phyloP scores from a whole-genome alignment of 2,113 vertebrate genomes.

The Hippocampus barbouri region DNA sequence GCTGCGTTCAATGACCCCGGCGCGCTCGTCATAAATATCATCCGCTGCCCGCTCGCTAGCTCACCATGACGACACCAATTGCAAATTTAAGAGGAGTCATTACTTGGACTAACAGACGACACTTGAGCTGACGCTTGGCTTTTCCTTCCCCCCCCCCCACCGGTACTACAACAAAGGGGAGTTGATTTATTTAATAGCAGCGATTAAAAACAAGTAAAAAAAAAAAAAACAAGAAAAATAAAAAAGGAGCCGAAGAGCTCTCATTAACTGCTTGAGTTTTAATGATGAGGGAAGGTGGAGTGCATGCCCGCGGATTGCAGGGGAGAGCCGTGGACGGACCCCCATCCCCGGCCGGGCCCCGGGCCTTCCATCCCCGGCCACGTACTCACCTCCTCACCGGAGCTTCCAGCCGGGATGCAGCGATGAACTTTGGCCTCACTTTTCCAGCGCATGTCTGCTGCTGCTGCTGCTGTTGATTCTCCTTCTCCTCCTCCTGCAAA shows the following conservation, averaged over 20 bases:
- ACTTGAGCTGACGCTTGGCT: constrained; percentile 60
- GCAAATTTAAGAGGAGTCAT: constrained; percentile 66
- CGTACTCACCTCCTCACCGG: constrained; percentile 78
- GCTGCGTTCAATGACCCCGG: constrained; percentile 54
- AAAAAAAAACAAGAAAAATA: constrained; percentile 66
- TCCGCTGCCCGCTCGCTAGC: constrained; percentile 48
- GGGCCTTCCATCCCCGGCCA: constrained; percentile 3
- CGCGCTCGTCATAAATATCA: constrained; percentile 61
- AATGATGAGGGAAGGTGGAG: constrained; percentile 73
- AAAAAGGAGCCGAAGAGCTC: constrained; percentile 78
- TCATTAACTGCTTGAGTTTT: constrained; percentile 82
- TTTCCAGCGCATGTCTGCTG: constrained; percentile 86
- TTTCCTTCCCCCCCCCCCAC: constrained; percentile 10
- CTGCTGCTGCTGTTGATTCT: not conserved
- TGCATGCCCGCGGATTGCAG: constrained; percentile 33
- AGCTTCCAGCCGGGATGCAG: constrained; percentile 68
- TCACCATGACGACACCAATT: constrained; percentile 74
- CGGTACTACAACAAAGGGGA: constrained; percentile 35
- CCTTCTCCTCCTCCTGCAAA: constrained; percentile 6
- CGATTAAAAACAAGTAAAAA: constrained; percentile 76
- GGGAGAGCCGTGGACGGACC: constrained; percentile 19
- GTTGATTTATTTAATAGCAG: constrained; percentile 81
- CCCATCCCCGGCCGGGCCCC: no score
- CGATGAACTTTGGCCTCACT: constrained; percentile 80
- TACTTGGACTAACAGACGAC: constrained; percentile 65